phyloP scores from a whole-genome alignment of 92 coral and sea anemone genomes.

The Zoanthus gigantus region DNA sequence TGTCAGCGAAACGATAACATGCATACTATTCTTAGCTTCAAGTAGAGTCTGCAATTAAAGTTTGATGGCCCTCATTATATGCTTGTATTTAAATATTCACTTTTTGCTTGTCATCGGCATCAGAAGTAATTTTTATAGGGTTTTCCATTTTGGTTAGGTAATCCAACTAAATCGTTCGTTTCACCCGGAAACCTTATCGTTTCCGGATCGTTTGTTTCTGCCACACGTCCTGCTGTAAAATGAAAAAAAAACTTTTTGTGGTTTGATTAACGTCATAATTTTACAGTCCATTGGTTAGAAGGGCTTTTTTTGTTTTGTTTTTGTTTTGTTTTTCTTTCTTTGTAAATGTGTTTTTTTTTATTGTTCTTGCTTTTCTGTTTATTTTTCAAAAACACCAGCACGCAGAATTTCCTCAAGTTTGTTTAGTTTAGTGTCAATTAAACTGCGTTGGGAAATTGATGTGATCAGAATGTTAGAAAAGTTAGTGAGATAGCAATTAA shows the following conservation, averaged over 20 bases:
- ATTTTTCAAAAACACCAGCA: too few relatives aligned
- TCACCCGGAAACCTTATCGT: background rate
- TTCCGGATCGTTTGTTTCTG: conserved; percentile 19
- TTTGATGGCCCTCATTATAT: background rate
- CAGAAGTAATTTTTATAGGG: background rate
- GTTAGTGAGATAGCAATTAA: too few relatives aligned
- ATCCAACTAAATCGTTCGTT: conserved; percentile 12
- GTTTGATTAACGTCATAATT: background rate
- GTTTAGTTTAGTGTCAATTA: too few relatives aligned
- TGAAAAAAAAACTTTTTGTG: background rate
- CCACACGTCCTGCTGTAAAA: background rate
- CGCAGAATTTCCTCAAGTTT: too few relatives aligned
- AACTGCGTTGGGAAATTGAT: too few relatives aligned
- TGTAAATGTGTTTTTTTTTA: too few relatives aligned
- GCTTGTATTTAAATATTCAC: background rate
- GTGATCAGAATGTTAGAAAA: too few relatives aligned
- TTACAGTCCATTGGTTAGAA: background rate
- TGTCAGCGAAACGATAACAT: background rate
- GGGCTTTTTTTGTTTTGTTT: background rate
- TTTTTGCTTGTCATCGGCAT: conserved; percentile 17
- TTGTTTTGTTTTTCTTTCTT: too few relatives aligned
- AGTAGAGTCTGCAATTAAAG: background rate
- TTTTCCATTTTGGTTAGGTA: background rate
- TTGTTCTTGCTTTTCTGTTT: too few relatives aligned
- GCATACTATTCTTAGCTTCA: background rate